Evolutionary conservation across 35 echinoderm and acorn worm species (phyloP), one percentile per base, ranked within the genome.

Genomic region (Apostichopus parvimensis): DNA sequence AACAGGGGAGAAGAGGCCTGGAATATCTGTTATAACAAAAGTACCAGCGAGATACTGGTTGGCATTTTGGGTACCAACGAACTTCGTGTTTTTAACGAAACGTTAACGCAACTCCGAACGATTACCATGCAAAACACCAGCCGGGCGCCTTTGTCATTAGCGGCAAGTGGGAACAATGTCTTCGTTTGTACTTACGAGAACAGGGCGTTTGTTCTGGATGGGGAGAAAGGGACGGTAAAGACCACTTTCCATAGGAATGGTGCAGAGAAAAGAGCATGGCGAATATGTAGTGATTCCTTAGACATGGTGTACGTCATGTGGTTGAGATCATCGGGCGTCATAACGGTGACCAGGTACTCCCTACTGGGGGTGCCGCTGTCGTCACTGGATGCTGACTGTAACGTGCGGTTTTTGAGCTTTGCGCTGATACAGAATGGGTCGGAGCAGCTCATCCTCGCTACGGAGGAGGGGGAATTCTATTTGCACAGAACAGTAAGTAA

Each of bases 301-400:
- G 86, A 64, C 8, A 88, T 88, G 86, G 61, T 88, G 4, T 88
- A 88, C 62, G 86, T 88, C n/a, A 88, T 88, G 86, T 88, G 86
- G 86, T 54, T 88, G 57, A n/a, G 57, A 3, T 61, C 57, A 4
- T 34, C 60, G 9, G 86, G 86, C 4, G 86, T 88, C 23, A 73
- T 88, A 54, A 60, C 61, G 1, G 86, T 88, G 10, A 54, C 64
- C 34, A 17, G 86, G 9, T 88, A 88, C 62, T 28, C n/a, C 21
- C n/a, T 62, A 20, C 9, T 17, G 9, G 86, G 86, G 5, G 57
- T 52, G 17, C 57, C 57, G 86, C 10, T 72, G 8, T 88, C 86
- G 20, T 73, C 61, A 9, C 86, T 88, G n/a, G 86, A 88, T 64
- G 11, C 64, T n/a, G 86, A 88, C 9, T 88, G 61, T 5, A 45